Base-by-base conservation (phyloP, 1,140 invertebrate genomes). In the Schmidtea mediterranea region DNA sequence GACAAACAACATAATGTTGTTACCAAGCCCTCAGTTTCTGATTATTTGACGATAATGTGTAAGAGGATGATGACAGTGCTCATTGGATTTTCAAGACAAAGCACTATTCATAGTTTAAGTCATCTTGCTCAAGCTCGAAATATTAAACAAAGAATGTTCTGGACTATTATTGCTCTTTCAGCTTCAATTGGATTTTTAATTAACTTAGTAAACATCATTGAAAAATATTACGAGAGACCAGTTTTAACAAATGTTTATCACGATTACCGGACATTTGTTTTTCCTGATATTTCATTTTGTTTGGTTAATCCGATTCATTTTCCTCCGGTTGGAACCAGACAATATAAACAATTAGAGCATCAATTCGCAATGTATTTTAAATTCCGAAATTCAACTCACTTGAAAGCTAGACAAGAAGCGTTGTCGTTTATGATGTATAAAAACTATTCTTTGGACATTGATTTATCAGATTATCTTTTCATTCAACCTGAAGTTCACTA, bases 271-370 rank as follows among this genome's bases (percentile, higher is more conserved):
- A 19, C 40, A 23, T 41, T 41, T 23, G 22, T 19, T 3, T 41
- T 41, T 41, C 40, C 40, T 41, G 40, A 41, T 41, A 41, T 41
- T 5, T 19, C 40, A 19, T 19, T 41, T 23, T 41, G 40, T 23
- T 19, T 19, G 18, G 22, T 41, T 6, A 41, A 41, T 41, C 40
- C 40, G 3, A 41, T 41, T 19, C 22, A 19, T 41, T 41, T 41
- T 12, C 40, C 40, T 19, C 40, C 40, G 40, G 12, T 19, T 19
- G 40, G 40, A 19, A 41, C 40, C 10, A 3, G 3, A 6, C 40
- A 41, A 23, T 41, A 41, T 23, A 23, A 41, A 23, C 3, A 41
- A 23, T 23, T 41, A 23, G 3, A 19, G 12, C 3, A 19, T 23
- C 18, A 41, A 41, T 41, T 32, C 10, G 26, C 26, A 6, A 32